Conservation (phyloP, 2,888 invertebrate genomes). For the Theodoxus fluviatilis region DNA sequence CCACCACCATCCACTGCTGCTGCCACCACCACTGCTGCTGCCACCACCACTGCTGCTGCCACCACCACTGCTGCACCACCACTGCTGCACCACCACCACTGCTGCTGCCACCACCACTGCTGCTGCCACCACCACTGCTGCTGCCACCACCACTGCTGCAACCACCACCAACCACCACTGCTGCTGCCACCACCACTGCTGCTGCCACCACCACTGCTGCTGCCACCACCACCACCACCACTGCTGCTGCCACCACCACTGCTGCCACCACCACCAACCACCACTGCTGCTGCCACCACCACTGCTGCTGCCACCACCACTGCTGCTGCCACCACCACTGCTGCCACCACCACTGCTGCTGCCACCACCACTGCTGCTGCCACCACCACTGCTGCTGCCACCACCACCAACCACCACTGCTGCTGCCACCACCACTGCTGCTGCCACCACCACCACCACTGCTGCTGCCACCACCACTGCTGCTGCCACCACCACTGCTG, state of each 20-base stretch:
- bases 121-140: not conserved
- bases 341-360: too few species aligned
- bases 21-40: conserved; percentile 14
- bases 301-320: not conserved
- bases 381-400: too few species aligned
- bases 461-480: conserved; percentile 24
- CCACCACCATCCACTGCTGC: too few species aligned
- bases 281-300: not conserved
- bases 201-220: conserved; percentile 3
- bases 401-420: conserved; percentile 26
- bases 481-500: not conserved
- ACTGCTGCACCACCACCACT: conserved; percentile 14
- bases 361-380: conserved; percentile 29
- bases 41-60: conserved; percentile 20
- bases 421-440: conserved; percentile 30
- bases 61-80: too few species aligned
- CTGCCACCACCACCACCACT: conserved; percentile 32
- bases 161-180: conserved; percentile 13
- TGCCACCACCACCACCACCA: not conserved
- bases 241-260: not conserved
- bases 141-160: not conserved
- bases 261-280: not conserved
- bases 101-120: not conserved
- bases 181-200: conserved; percentile 4
- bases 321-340: not conserved